A percentile compares a stretch with the other conserved stretches of the same genome.
Conservation (phyloP, 2,113 vertebrate species). For the Syrmaticus mikado region DNA sequence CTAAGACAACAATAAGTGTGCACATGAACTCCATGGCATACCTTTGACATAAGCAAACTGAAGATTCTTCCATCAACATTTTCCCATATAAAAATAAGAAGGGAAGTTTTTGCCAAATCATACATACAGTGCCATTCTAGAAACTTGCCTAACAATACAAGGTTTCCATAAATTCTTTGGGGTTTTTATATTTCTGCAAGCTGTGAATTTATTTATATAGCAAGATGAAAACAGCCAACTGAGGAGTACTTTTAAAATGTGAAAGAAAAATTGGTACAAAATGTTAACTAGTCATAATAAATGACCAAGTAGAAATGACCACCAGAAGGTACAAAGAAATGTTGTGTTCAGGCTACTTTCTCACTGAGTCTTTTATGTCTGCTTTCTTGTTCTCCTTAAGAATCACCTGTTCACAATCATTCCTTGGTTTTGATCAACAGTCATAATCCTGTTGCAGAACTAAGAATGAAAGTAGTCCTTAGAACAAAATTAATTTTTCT, state of each 20-base stretch:
- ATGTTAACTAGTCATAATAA: background rate
- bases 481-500: background rate
- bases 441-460: background rate
- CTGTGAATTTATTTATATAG: background rate
- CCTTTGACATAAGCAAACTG: background rate
- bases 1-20: background rate
- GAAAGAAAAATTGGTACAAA: background rate
- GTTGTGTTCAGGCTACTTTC: background rate
- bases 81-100: fast-evolving
- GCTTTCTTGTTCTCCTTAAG: background rate
- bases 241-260: background rate
- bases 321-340: background rate
- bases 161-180: background rate
- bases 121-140: background rate
- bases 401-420: background rate
- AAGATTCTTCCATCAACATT: background rate
- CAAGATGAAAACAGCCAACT: background rate
- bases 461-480: background rate
- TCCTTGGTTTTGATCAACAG: background rate
- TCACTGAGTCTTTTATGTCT: background rate
- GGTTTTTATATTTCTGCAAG: background rate
- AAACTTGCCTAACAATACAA: background rate
- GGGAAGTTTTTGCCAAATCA: background rate
- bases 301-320: background rate
- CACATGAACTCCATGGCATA: background rate